Evolutionary conservation across 2,797 vertebrate genomes (phyloP).

Genomic region (Sphenopsis melanotis): DNA sequence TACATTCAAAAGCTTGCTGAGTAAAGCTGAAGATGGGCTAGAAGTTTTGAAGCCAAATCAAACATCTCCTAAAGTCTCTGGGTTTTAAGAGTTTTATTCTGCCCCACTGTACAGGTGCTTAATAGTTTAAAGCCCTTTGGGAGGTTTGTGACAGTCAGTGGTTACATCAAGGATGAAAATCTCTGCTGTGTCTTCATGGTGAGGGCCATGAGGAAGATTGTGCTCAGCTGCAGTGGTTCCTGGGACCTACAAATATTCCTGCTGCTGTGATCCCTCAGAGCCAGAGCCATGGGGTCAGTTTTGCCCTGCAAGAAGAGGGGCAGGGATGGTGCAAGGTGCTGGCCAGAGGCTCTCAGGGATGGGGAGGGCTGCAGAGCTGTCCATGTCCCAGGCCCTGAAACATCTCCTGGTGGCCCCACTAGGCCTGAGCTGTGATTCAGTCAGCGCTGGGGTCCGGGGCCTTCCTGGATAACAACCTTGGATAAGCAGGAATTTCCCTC

Average conservation of each 20-base stretch:
- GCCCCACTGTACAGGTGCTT: not conserved
- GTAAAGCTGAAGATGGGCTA: not conserved
- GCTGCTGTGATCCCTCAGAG: not conserved
- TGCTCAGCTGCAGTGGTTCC: not conserved
- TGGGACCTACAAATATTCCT: not conserved
- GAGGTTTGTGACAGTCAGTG: not conserved
- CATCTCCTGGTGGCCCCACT: not conserved
- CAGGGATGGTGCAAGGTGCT: fast-evolving
- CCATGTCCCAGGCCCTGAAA: not conserved
- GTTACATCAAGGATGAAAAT: not conserved
- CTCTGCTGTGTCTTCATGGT: not conserved
- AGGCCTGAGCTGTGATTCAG: not conserved
- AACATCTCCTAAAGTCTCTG: not conserved
- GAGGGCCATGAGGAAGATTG: not conserved
- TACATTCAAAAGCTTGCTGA: not conserved
- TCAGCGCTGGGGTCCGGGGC: not conserved
- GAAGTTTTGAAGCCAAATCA: not conserved
- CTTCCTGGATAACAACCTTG: not conserved
- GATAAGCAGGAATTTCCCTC: not conserved
- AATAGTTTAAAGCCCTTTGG: not conserved
- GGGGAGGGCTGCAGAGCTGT: not conserved
- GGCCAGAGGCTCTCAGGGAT: not conserved
- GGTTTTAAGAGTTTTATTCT: not conserved
- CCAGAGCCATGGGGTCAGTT: not conserved
- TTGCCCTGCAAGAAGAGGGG: not conserved